These are phyloP conservation scores for Aphyosemion australe DNA, from an alignment of 2,113 vertebrate genomes.

Conservation along the genomic window DNA sequence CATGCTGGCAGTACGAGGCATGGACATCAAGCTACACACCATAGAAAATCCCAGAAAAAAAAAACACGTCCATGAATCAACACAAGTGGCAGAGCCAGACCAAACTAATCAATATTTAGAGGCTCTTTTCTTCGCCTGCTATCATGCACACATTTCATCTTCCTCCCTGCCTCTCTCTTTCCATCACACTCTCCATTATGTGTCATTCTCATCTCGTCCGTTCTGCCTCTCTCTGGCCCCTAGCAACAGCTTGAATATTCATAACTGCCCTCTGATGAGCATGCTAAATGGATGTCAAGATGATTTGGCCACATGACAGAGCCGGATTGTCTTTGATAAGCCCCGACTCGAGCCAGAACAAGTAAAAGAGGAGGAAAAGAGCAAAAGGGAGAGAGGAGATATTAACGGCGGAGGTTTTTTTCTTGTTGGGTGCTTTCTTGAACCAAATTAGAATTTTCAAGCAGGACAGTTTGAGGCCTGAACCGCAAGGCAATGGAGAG, in stretches of 20 bases:
- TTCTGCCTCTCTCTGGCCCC: slow-evolving; percentile 53
- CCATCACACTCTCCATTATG: slow-evolving; percentile 23
- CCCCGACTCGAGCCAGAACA: slow-evolving; percentile 58
- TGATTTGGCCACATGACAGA: slow-evolving; percentile 76
- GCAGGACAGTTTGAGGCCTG: slow-evolving; percentile 21
- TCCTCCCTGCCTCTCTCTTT: slow-evolving; percentile 14
- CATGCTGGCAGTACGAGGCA: too few species aligned
- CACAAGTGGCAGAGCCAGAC: too few species aligned
- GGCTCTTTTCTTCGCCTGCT: slow-evolving; percentile 27
- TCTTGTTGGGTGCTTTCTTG: slow-evolving; percentile 39
- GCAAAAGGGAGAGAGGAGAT: slow-evolving; percentile 40
- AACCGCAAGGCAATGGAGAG: slow-evolving; percentile 50
- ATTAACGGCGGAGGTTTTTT: slow-evolving; percentile 56
- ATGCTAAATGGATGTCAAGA: slow-evolving; percentile 80
- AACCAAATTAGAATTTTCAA: slow-evolving; percentile 54
- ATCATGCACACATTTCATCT: slow-evolving; percentile 11
- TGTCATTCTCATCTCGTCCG: slow-evolving; percentile 40
- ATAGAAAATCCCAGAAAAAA: too few species aligned
- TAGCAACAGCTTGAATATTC: slow-evolving; percentile 85
- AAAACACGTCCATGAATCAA: too few species aligned
- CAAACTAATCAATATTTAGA: too few species aligned
- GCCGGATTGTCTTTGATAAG: slow-evolving; percentile 75
- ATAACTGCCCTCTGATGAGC: slow-evolving; percentile 75
- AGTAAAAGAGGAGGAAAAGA: slow-evolving; percentile 54
- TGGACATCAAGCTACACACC: too few species aligned